Evolutionary conservation across 1,140 invertebrate species (phyloP), one percentile per base, ranked within the genome.

Genomic region (Alviniconcha marisindica): DNA sequence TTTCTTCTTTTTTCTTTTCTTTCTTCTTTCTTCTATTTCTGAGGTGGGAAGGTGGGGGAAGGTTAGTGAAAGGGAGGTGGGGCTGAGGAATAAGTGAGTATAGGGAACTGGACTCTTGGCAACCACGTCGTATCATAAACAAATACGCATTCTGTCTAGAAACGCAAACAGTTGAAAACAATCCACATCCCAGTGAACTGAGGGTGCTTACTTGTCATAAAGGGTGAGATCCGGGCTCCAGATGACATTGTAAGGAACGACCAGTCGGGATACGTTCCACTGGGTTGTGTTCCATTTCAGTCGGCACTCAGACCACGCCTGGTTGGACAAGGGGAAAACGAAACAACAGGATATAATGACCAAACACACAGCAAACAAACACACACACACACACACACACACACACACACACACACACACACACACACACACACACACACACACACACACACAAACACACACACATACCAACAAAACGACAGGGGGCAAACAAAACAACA

Each of bases 151-250:
- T 10, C 44, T n/a, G n/a, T n/a, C n/a, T n/a, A n/a, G n/a, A n/a
- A n/a, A n/a, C n/a, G n/a, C n/a, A n/a, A n/a, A n/a, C n/a, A n/a
- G n/a, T n/a, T n/a, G n/a, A n/a, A n/a, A n/a, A n/a, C n/a, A n/a
- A n/a, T n/a, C n/a, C n/a, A n/a, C n/a, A n/a, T 36, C 24, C 18
- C 21, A 1, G 38, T 40, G 54, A 71, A n/a, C 21, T 14, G 5
- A n/a, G 48, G 40, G 31, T 15, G 73, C 96, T 96, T 94, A 99
- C 97, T 98, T 98, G 94, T 98, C 98, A 92, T 98, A 98, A n/a
- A 98, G 94, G 24, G 98, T 97, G 87, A 98, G 97, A 92, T 99
- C 97, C 21, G 98, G 98, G 71, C 87, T 81, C 90, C 91, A 92
- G 24, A 92, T 82, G 18, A 77, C 73, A 2, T 85, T 80, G n/a